A percentile compares a stretch with the other conserved stretches of the same genome.
These are phyloP conservation scores for Paraescarpia echinospica DNA, from an alignment of 1,140 invertebrate genomes.

Conservation along the genomic window DNA sequence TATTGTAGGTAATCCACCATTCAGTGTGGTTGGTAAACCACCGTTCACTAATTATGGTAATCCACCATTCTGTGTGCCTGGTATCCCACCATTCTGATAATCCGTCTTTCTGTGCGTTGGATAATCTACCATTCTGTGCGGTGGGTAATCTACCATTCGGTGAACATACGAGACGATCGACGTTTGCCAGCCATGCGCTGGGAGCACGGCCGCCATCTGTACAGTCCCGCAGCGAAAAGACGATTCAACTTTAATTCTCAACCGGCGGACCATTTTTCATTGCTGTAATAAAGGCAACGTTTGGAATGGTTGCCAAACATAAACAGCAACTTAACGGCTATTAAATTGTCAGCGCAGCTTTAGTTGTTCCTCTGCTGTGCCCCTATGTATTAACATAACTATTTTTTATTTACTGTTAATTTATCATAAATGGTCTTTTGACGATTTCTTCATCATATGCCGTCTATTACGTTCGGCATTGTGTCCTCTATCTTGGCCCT, in stretches of 20 bases:
- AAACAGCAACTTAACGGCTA: not conserved
- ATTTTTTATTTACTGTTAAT: not conserved
- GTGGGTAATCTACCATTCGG: not conserved
- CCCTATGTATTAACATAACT: not conserved
- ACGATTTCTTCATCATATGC: not conserved
- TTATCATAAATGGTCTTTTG: not conserved
- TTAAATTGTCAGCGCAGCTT: not conserved
- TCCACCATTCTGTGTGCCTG: not conserved
- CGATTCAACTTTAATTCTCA: too few relatives aligned
- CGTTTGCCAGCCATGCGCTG: too few relatives aligned
- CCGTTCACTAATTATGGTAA: not conserved
- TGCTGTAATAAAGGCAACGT: not conserved
- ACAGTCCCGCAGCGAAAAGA: too few relatives aligned
- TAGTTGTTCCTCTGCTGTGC: not conserved
- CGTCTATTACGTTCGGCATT: not conserved
- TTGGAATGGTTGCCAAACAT: not conserved
- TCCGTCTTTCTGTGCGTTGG: too few relatives aligned
- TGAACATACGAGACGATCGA: too few relatives aligned
- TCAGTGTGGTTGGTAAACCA: not conserved
- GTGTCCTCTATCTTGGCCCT: not conserved
- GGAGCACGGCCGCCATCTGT: too few relatives aligned
- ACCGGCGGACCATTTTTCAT: not conserved
- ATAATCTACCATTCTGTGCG: not conserved
- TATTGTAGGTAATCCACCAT: not conserved
- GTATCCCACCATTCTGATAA: too few relatives aligned